Conservation (phyloP, 2,113 vertebrate genomes). For the Cyanistes caeruleus region DNA sequence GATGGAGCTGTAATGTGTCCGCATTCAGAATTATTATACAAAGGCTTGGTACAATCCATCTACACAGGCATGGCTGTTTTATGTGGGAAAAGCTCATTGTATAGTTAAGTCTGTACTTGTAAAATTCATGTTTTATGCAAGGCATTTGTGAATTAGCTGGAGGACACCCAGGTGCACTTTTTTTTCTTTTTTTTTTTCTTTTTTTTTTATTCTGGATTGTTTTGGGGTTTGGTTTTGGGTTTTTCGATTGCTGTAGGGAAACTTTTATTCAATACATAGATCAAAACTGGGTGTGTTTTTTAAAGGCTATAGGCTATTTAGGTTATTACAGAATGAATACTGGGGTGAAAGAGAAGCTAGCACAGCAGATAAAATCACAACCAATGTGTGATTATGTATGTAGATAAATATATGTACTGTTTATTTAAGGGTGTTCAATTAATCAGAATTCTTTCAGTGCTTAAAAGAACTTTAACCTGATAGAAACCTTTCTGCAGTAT, state of each 20-base stretch:
- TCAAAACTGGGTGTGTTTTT: not conserved
- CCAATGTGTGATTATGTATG: not conserved
- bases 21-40: not conserved
- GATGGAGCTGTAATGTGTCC: not conserved
- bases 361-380: not conserved
- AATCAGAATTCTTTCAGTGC: not conserved
- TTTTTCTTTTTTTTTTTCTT: no score
- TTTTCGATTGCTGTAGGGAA: not conserved
- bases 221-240: no score
- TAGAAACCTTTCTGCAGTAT: not conserved
- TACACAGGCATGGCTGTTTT: not conserved
- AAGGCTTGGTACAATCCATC: not conserved
- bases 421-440: not conserved
- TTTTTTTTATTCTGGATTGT: rapidly evolving
- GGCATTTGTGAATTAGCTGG: not conserved
- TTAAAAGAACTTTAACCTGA: not conserved
- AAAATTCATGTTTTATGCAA: not conserved
- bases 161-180: not conserved
- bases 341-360: not conserved
- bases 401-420: not conserved
- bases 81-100: not conserved
- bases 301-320: not conserved
- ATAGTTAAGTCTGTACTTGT: not conserved
- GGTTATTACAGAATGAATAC: not conserved
- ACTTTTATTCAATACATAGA: not conserved